These are phyloP conservation scores for Drosophila diplacantha DNA, from an alignment of 2,888 invertebrate species.

Conservation along the genomic window DNA sequence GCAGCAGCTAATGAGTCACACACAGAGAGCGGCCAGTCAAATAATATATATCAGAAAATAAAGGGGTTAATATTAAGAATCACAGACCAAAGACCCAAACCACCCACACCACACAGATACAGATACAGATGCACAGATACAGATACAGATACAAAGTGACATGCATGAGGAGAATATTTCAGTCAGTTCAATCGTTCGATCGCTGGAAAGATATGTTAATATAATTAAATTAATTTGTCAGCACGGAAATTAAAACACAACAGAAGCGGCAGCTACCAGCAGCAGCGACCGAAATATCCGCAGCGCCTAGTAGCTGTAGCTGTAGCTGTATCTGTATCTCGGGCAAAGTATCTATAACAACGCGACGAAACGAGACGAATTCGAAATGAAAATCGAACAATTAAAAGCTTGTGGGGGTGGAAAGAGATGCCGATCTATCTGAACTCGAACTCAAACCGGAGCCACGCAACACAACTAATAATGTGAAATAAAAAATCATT, in stretches of 20 bases:
- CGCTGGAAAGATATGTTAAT: conserved; percentile 73
- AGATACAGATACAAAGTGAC: background rate
- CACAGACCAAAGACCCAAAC: conserved; percentile 16
- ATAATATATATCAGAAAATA: conserved; percentile 1
- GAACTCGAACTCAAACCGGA: conserved; percentile 21
- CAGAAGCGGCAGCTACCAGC: conserved; percentile 40
- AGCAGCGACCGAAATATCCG: conserved; percentile 27
- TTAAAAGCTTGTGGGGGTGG: conserved; percentile 40
- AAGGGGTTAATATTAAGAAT: conserved; percentile 42
- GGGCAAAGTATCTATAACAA: conserved; percentile 49
- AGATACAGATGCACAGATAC: background rate
- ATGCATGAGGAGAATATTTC: conserved; percentile 38
- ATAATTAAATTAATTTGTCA: conserved; percentile 75
- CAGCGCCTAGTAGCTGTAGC: background rate
- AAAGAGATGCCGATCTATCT: conserved; percentile 5
- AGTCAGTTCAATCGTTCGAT: conserved; percentile 59
- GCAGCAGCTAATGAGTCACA: conserved; percentile 60
- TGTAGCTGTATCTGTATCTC: conserved; percentile 6
- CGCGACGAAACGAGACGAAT: conserved; percentile 42
- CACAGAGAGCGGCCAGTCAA: background rate
- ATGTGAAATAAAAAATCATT: conserved; percentile 70
- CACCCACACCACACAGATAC: conserved; percentile 18
- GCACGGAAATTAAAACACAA: conserved; percentile 68
- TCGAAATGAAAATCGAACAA: conserved; percentile 68
- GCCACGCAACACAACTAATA: conserved; percentile 49